These are phyloP conservation scores for Metallyticus violacea DNA, from an alignment of 2,888 invertebrate genomes.

Conservation along the genomic window DNA sequence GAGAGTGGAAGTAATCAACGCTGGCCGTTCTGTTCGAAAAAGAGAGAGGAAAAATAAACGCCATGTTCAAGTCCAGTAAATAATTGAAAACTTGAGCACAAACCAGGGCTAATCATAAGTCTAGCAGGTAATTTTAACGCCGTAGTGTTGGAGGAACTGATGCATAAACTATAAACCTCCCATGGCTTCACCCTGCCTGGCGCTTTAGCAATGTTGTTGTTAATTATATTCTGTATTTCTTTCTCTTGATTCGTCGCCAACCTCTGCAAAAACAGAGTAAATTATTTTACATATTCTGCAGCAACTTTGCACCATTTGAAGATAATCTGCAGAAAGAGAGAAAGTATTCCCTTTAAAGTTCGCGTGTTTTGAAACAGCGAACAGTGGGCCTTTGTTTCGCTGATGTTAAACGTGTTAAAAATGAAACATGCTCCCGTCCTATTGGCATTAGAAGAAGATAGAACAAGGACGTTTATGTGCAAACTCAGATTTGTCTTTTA, in stretches of 20 bases:
- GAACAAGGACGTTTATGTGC: too few species aligned
- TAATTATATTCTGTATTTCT: too few species aligned
- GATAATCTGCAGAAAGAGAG: too few species aligned
- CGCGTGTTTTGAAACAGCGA: too few species aligned
- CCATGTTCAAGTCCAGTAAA: background rate
- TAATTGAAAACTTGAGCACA: background rate
- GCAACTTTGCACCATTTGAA: background rate
- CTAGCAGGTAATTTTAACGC: background rate
- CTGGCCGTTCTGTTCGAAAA: background rate
- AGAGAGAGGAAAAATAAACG: too few species aligned
- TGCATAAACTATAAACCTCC: conserved; percentile 6
- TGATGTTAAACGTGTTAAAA: too few species aligned
- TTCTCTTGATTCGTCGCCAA: background rate
- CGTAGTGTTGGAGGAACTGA: background rate
- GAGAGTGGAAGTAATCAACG: background rate
- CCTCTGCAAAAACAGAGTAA: background rate
- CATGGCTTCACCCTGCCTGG: background rate
- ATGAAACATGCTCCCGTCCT: too few species aligned
- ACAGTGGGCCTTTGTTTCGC: too few species aligned
- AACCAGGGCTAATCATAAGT: background rate
- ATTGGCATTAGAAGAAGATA: too few species aligned
- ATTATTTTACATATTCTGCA: background rate
- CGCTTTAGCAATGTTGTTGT: background rate
- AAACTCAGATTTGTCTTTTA: too few species aligned
- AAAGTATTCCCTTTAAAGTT: too few species aligned